Conservation (phyloP, 1,140 invertebrate species). For the Drosophila tsacasi region DNA sequence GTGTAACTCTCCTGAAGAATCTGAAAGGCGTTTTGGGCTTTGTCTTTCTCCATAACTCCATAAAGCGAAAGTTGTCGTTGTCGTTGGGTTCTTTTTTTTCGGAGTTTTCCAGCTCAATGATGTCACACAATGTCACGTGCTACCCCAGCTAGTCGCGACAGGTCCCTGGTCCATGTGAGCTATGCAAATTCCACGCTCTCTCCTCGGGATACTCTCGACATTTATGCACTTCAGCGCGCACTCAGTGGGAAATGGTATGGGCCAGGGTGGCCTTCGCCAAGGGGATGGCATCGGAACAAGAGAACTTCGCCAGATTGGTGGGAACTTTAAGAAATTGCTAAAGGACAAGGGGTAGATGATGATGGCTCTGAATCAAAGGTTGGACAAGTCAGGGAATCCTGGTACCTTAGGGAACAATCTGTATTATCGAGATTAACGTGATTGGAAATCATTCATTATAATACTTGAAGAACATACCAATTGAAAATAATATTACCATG, state of each 20-base stretch:
- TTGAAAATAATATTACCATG: no score
- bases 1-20: slow-evolving; percentile 14
- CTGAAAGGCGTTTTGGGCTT: slow-evolving; percentile 54
- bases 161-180: slow-evolving; percentile 37
- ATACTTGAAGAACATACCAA: neutral
- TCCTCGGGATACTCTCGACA: slow-evolving; percentile 63
- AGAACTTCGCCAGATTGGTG: slow-evolving; percentile 22
- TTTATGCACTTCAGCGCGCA: slow-evolving; percentile 78
- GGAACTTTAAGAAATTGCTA: slow-evolving; percentile 33
- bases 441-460: neutral
- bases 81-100: slow-evolving; percentile 33
- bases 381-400: neutral
- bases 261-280: neutral
- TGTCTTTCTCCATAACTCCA: slow-evolving; percentile 62
- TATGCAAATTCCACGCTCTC: slow-evolving; percentile 36
- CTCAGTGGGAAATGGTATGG: slow-evolving; percentile 29
- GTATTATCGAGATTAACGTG: slow-evolving; percentile 1
- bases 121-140: slow-evolving; percentile 81
- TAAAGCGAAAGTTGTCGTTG: slow-evolving; percentile 72
- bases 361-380: slow-evolving; percentile 9
- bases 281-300: slow-evolving; percentile 1
- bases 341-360: slow-evolving; percentile 2
- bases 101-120: slow-evolving; percentile 79
- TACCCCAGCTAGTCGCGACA: slow-evolving; percentile 43
- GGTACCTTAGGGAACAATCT: slow-evolving; percentile 2